Evolutionary conservation across 2,113 vertebrate species (phyloP).

Genomic region (Acinonyx jubatus): DNA sequence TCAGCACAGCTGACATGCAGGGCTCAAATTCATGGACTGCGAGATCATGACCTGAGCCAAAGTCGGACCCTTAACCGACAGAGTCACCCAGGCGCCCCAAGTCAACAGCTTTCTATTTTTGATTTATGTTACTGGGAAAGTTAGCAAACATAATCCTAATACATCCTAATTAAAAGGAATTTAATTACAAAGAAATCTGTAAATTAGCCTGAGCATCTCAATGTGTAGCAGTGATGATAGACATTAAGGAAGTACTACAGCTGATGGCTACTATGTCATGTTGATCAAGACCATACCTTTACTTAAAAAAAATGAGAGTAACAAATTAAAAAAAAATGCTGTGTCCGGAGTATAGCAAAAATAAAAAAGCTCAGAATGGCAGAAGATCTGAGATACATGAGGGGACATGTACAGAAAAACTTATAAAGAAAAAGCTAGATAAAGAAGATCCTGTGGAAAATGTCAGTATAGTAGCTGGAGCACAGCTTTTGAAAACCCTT

Average conservation of each 20-base stretch:
- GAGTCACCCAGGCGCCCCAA: too few species aligned
- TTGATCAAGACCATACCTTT: not conserved
- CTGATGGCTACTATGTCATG: not conserved
- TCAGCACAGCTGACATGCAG: too few species aligned
- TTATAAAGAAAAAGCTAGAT: not conserved
- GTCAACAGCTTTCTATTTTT: constrained; percentile 2
- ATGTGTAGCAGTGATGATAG: not conserved
- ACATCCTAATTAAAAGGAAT: not conserved
- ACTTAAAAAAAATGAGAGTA: not conserved
- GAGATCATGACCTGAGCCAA: too few species aligned
- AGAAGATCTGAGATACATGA: not conserved
- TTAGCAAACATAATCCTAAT: not conserved
- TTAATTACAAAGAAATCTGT: not conserved
- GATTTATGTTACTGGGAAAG: not conserved
- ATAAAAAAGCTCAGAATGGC: not conserved
- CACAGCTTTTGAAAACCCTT: not conserved
- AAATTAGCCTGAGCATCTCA: not conserved
- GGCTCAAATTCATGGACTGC: too few species aligned
- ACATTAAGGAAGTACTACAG: not conserved
- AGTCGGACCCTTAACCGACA: too few species aligned
- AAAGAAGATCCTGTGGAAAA: not conserved
- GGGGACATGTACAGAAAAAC: not conserved
- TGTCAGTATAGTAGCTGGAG: not conserved
- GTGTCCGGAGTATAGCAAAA: not conserved
- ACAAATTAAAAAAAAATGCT: not conserved